A percentile compares a stretch with the other conserved stretches of the same genome.
Conservation (phyloP, 2,113 vertebrate genomes). For the Rhinichthys klamathensis region DNA sequence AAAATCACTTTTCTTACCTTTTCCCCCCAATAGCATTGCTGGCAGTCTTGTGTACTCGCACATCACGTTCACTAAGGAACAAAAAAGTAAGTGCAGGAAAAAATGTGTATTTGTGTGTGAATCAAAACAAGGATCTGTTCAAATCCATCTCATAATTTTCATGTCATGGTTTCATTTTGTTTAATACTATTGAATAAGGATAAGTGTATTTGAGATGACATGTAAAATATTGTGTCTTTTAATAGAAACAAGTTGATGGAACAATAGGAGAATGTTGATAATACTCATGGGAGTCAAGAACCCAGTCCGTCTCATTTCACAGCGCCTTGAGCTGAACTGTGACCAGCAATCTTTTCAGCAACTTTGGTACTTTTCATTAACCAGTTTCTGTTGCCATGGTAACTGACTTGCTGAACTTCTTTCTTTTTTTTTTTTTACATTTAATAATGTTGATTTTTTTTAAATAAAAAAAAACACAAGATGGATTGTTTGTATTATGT, state of each 20-base stretch:
- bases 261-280: background rate
- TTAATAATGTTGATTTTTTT: background rate
- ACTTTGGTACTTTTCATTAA: background rate
- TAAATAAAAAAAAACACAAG: background rate
- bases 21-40: conserved; percentile 80
- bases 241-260: conserved; percentile 23
- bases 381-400: background rate
- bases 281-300: background rate
- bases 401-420: background rate
- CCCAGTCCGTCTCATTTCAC: background rate
- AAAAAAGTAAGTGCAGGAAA: conserved; percentile 58
- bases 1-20: background rate
- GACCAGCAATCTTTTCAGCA: background rate
- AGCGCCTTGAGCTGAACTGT: background rate
- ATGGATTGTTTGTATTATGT: too few species aligned
- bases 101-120: background rate
- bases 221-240: background rate
- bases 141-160: background rate
- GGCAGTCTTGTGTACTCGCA: conserved; percentile 96
- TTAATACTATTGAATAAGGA: background rate
- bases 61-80: conserved; percentile 93
- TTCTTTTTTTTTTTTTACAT: background rate
- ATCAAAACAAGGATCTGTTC: background rate
- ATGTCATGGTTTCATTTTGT: background rate
- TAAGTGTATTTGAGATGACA: background rate